Conservation (phyloP, 1,140 invertebrate genomes). For the Drosophila chauvacae region DNA sequence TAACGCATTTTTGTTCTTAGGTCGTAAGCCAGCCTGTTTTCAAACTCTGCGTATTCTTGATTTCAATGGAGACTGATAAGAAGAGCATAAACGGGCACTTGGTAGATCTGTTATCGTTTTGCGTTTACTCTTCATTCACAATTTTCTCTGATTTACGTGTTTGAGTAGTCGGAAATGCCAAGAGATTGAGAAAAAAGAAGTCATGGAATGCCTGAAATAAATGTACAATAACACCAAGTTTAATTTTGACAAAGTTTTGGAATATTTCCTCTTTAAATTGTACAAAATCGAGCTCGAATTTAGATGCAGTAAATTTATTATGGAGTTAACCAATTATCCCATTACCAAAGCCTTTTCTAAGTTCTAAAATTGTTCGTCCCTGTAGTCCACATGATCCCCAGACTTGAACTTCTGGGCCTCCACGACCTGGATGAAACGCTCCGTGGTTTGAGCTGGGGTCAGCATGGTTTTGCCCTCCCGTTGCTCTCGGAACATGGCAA, state of each 20-base stretch:
- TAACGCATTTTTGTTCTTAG: neutral
- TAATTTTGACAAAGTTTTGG: neutral
- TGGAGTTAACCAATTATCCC: neutral
- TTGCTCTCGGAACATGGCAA: conserved; percentile 86
- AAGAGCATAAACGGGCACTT: neutral
- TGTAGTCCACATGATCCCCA: conserved; percentile 95
- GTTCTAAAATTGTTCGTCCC: conserved; percentile 85
- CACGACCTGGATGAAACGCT: conserved; percentile 90
- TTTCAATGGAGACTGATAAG: conserved; percentile 4
- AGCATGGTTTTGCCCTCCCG: conserved; percentile 88
- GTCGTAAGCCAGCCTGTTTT: neutral
- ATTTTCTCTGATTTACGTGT: neutral
- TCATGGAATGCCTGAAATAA: neutral
- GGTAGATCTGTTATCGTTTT: conserved; percentile 1
- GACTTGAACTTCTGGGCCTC: conserved; percentile 90
- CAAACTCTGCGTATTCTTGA: neutral
- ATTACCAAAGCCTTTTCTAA: conserved; percentile 1
- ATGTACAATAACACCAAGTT: neutral
- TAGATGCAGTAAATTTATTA: neutral
- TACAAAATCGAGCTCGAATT: neutral
- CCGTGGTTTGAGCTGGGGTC: conserved; percentile 90
- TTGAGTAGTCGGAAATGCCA: neutral
- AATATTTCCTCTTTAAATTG: neutral
- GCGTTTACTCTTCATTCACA: neutral
- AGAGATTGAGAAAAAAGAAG: neutral